Base-by-base conservation (phyloP, 2,113 vertebrate species). In the Deroptyus accipitrinus region DNA sequence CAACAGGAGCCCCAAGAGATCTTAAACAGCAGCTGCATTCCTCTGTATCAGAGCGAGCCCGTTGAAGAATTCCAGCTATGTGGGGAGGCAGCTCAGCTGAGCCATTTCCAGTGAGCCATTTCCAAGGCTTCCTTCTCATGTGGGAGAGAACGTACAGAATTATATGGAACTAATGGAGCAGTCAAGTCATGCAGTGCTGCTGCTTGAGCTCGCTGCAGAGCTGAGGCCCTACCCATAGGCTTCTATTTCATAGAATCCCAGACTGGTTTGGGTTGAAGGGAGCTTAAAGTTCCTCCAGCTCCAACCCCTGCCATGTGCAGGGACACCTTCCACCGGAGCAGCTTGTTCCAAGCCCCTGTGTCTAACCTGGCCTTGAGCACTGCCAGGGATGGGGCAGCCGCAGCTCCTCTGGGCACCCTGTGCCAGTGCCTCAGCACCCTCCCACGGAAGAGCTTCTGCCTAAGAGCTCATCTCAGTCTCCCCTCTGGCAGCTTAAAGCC, bases 161-260 rank as follows among this genome's bases (percentile, higher is more conserved):
- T 92, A 24, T 49, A 92, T 87, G 86, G 91, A 97, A 72, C 17
- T 17, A 52, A 80, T 80, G 41, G 69, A 68, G 67, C 54, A 61
- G 68, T 51, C 41, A 37, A 96, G 95, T 78, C 92, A 90, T 31
- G 81, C 90, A 63, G 55, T 41, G 81, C 91, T 62, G 48, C 51
- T 61, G 72, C 59, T n/a, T 77, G 77, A 92, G 80, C 72, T 72
- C 49, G 16, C 92, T 82, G 84, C 88, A 63, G 66, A 95, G 95
- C 95, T 64, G 86, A 77, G 62, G 95, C 86, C 82, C 61, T 22
- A 78, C 91, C 88, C 88, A 39, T 61, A 17, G 15, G 17, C 41
- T 28, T 31, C 31, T 17, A 10, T 33, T 2, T 15, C 57, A 59
- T 15, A n/a, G 20, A 23, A 59, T 23, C 9, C 22, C 20, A 57